Evolutionary conservation across 2,888 invertebrate species (phyloP), one percentile per base, ranked within the genome.

Genomic region (Conops quadrifasciatus): DNA sequence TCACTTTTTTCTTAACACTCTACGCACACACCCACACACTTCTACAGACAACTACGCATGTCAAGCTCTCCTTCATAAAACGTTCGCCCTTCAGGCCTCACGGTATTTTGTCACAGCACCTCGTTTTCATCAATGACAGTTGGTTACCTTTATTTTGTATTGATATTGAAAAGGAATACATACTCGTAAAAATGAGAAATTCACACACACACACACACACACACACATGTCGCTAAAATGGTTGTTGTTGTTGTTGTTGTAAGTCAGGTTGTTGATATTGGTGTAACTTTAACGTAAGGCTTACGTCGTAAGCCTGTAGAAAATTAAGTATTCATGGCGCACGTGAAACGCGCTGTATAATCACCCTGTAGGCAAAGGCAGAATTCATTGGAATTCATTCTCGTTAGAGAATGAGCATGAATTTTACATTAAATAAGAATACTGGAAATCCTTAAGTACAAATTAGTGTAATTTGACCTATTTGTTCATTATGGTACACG

Each of bases 101-200:
- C n/a, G 43, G 30, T 21, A 62, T 36, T 16, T n/a, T 30, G 24
- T 62, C 43, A 30, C 60, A 16, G 11, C 60, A 4, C 2, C 26
- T 4, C 21, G 26, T 60, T n/a, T 3, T 49, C 49, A n/a, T 62
- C 45, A 45, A 28, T 47, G 63, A 63, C 47, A 45, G 62, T 43
- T 43, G 19, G 1, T 11, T 36, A 19, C 16, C 26, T 28, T 43
- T 63, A 21, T 45, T 63, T 16, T 62, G 5, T 65, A 1, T 53
- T 47, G n/a, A n/a, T n/a, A 36, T 62, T 60, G 67, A 49, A 49
- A 56, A 68, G 49, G 67, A 60, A 68, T 68, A 13, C 5, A 16
- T 11, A 49, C 4, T 36, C 36, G 19, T n/a, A 49, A 36, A 28
- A 24, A 45, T 59, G 43, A 67, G 43, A 67, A 67, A 45, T 47